Conservation (phyloP, 1,140 invertebrate genomes). For the Drosophila asahinai region DNA sequence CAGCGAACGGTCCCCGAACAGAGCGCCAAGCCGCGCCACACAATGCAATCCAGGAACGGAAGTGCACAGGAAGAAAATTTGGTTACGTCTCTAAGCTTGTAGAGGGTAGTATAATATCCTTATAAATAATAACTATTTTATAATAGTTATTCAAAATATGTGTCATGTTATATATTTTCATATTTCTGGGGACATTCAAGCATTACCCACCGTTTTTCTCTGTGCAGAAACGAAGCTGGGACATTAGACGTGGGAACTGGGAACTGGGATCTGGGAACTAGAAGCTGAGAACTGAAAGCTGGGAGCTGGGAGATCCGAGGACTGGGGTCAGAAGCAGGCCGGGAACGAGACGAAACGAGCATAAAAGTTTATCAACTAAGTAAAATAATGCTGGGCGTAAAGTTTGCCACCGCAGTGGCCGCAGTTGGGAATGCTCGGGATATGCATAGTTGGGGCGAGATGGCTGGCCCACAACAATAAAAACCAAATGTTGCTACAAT, state of each 20-base stretch:
- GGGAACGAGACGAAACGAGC: slow-evolving; percentile 30
- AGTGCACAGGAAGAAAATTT: not conserved
- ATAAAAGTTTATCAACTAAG: slow-evolving; percentile 83
- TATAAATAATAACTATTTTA: not conserved
- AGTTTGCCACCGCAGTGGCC: slow-evolving; percentile 76
- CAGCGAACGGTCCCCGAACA: slow-evolving; percentile 40
- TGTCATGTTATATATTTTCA: too few relatives aligned
- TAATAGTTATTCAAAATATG: too few relatives aligned
- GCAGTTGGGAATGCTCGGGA: slow-evolving; percentile 47
- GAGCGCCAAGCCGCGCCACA: slow-evolving; percentile 21
- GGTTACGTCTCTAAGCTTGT: too few relatives aligned
- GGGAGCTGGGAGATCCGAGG: slow-evolving; percentile 19
- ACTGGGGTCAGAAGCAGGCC: slow-evolving; percentile 10
- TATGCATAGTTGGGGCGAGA: slow-evolving; percentile 4
- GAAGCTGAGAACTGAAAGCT: slow-evolving; percentile 7
- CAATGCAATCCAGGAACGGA: slow-evolving; percentile 5
- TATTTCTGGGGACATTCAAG: too few relatives aligned
- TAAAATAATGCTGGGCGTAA: slow-evolving; percentile 82
- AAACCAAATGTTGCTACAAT: slow-evolving; percentile 79
- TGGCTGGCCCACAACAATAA: slow-evolving; percentile 70
- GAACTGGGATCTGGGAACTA: slow-evolving; percentile 8
- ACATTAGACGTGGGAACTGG: slow-evolving; percentile 27
- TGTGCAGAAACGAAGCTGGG: slow-evolving; percentile 11
- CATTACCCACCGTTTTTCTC: not conserved
- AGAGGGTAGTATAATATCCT: not conserved